These are phyloP conservation scores for Prunella fulvescens DNA, from an alignment of 2,113 vertebrate genomes.

Conservation along the genomic window DNA sequence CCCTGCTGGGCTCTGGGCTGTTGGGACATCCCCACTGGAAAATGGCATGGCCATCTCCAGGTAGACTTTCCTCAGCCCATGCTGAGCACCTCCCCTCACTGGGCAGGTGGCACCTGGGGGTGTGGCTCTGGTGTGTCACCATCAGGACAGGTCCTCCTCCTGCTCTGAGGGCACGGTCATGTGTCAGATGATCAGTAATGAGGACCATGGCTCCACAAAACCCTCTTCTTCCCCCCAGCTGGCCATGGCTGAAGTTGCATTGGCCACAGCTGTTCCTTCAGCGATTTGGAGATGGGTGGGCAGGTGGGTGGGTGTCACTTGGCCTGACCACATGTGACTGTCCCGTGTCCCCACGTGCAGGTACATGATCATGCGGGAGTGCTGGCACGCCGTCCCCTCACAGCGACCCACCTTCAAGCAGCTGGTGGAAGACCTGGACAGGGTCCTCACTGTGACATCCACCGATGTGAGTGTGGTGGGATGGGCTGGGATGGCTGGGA, in stretches of 20 bases:
- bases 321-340: neutral
- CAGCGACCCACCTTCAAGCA: constrained; percentile 98
- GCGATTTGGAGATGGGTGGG: neutral
- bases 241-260: neutral
- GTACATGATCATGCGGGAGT: constrained; percentile 99
- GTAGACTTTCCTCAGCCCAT: neutral
- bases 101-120: accelerated
- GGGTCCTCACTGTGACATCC: constrained; percentile 89
- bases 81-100: accelerated
- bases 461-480: constrained; percentile 80
- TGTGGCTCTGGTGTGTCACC: neutral
- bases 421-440: constrained; percentile 94
- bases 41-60: neutral
- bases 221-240: neutral
- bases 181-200: accelerated
- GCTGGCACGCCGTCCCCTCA: constrained; percentile 92
- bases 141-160: neutral
- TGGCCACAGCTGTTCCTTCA: neutral
- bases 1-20: neutral
- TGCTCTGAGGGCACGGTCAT: accelerated
- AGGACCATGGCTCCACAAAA: neutral
- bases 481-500: neutral
- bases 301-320: accelerated
- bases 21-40: neutral
- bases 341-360: constrained; percentile 38